phyloP scores from a whole-genome alignment of 2,888 invertebrate species.

The Timema podura region DNA sequence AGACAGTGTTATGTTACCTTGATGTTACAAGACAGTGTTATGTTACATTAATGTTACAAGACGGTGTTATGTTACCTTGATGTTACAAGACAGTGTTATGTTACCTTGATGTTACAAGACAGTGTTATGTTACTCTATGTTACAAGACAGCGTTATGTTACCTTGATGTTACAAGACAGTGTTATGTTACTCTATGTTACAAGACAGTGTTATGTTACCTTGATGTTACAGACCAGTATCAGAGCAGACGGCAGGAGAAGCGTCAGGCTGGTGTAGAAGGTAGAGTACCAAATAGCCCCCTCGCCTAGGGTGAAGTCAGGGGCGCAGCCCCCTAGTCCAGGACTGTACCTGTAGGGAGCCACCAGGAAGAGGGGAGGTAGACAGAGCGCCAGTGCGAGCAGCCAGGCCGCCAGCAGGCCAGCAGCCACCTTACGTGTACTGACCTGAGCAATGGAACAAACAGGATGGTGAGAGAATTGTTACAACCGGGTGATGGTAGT shows the following conservation, averaged over 20 bases:
- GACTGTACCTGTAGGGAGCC: slow-evolving; percentile 53
- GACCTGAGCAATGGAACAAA: too few species aligned
- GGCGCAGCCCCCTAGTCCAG: slow-evolving; percentile 60
- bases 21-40: too few species aligned
- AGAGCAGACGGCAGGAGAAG: slow-evolving; percentile 63
- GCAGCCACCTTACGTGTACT: slow-evolving; percentile 47
- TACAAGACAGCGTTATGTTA: too few species aligned
- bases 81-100: too few species aligned
- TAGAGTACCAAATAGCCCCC: slow-evolving; percentile 60
- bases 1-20: too few species aligned
- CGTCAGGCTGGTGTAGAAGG: slow-evolving; percentile 60
- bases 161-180: too few species aligned
- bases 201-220: slow-evolving; percentile 44
- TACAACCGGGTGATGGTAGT: too few species aligned
- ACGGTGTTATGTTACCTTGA: too few species aligned
- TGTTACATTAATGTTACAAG: too few species aligned
- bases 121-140: too few species aligned
- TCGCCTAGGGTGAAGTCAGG: slow-evolving; percentile 63
- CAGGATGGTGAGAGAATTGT: too few species aligned
- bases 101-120: too few species aligned
- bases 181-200: neutral
- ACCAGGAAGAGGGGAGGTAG: slow-evolving; percentile 61
- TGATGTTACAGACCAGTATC: slow-evolving; percentile 67
- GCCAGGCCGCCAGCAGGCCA: slow-evolving; percentile 66
- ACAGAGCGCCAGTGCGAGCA: slow-evolving; percentile 57